Conservation (phyloP, 2,888 invertebrate species). For the Keiferia lycopersicella region DNA sequence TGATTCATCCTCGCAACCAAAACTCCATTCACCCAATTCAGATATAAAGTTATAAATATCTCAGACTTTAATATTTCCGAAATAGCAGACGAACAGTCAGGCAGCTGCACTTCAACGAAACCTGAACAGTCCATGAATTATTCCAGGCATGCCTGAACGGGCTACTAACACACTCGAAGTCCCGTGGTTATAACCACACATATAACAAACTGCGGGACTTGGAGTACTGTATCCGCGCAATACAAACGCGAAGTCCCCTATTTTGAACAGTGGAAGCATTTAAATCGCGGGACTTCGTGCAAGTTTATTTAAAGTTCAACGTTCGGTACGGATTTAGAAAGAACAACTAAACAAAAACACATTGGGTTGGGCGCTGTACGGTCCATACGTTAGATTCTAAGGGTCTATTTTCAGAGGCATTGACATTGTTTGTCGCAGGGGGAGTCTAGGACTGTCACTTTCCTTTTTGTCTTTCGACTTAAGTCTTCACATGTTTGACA, state of each 20-base stretch:
- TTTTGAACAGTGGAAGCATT: background rate
- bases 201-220: background rate
- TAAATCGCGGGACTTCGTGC: conserved; percentile 11
- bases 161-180: conserved; percentile 6
- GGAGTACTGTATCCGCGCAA: background rate
- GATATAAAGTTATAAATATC: background rate
- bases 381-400: conserved; percentile 22
- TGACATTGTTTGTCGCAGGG: conserved; percentile 21
- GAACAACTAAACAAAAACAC: conserved; percentile 25
- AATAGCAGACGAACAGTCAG: conserved; percentile 10
- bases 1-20: background rate
- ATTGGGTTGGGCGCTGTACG: conserved; percentile 6
- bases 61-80: conserved; percentile 12
- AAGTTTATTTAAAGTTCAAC: conserved; percentile 21
- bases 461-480: conserved; percentile 12
- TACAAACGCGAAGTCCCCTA: background rate
- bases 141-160: conserved; percentile 8
- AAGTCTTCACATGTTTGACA: conserved; percentile 4
- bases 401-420: conserved; percentile 23
- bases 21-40: background rate
- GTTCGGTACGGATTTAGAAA: conserved; percentile 25
- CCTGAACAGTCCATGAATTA: conserved; percentile 21
- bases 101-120: conserved; percentile 22
- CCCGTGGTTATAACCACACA: background rate
- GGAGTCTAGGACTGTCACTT: conserved; percentile 10